phyloP scores from a whole-genome alignment of 2,797 vertebrate genomes.

The Heliangelus exortis region DNA sequence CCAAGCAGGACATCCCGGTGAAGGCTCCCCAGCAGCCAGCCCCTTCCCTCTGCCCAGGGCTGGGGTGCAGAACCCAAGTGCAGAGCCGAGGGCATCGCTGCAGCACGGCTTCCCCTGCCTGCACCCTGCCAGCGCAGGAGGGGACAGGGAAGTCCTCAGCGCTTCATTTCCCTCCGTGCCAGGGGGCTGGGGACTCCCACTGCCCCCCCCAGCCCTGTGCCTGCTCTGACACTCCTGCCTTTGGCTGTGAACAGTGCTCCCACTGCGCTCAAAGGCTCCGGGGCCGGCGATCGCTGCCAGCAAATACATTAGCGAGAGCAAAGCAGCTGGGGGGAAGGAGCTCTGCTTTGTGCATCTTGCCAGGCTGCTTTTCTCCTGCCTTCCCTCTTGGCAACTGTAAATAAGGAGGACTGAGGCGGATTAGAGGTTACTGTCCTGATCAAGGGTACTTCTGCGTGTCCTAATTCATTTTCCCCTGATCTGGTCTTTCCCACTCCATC shows the following conservation, averaged over 20 bases:
- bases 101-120: not conserved
- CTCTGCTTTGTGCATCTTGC: conserved; percentile 42
- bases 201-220: not conserved
- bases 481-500: conserved; percentile 6
- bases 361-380: conserved; percentile 63
- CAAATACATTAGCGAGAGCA: conserved; percentile 65
- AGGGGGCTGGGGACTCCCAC: not conserved
- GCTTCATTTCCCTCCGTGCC: not conserved
- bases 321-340: conserved; percentile 49
- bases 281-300: conserved; percentile 29
- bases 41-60: not conserved
- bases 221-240: not conserved
- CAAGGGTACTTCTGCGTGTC: not conserved
- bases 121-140: not conserved
- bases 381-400: conserved; percentile 21
- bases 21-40: not conserved
- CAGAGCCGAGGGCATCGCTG: not conserved
- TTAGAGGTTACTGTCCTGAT: conserved; percentile 40
- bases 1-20: not conserved
- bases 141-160: not conserved
- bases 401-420: conserved; percentile 47
- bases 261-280: not conserved
- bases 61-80: fast-evolving
- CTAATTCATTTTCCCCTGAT: conserved; percentile 21
- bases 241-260: conserved; percentile 40